Evolutionary conservation across 1,140 invertebrate genomes (phyloP).

Genomic region (Bombus confusus): DNA sequence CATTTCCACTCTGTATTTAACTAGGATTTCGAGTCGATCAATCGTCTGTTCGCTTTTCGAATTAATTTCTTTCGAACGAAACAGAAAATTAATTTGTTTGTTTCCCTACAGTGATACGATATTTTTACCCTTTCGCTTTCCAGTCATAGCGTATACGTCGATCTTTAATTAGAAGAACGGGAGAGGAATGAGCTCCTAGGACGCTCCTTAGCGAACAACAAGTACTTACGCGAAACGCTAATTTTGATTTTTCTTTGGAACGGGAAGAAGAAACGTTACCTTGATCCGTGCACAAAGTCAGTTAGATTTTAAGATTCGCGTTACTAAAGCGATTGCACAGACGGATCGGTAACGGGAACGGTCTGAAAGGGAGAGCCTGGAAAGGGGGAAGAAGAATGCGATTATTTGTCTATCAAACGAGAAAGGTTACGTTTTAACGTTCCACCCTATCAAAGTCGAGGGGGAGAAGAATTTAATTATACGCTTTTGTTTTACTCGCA

Average conservation of each 20-base stretch:
- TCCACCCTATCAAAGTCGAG: not conserved
- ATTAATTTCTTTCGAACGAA: constrained; percentile 9
- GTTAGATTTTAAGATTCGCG: constrained; percentile 26
- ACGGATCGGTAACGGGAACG: not conserved
- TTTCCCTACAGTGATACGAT: not conserved
- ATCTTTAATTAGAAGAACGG: not conserved
- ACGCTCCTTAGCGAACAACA: not conserved
- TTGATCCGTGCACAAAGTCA: not conserved
- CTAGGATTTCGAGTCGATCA: constrained; percentile 41
- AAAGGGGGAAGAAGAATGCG: constrained; percentile 4
- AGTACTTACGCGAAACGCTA: not conserved
- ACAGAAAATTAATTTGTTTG: not conserved
- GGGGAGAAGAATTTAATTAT: constrained; percentile 33
- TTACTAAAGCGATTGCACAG: constrained; percentile 15
- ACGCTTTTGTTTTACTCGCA: constrained; percentile 19
- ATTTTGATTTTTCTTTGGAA: not conserved
- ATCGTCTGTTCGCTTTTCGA: constrained; percentile 38
- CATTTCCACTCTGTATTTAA: constrained; percentile 62
- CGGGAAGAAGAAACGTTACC: not conserved
- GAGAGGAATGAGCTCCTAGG: not conserved
- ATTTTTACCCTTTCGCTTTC: not conserved
- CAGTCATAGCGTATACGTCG: not conserved
- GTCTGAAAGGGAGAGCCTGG: not conserved
- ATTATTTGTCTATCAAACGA: constrained; percentile 34
- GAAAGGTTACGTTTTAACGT: constrained; percentile 30